phyloP scores from a whole-genome alignment of 2,888 invertebrate species.

The Chrysolina oricalcia region DNA sequence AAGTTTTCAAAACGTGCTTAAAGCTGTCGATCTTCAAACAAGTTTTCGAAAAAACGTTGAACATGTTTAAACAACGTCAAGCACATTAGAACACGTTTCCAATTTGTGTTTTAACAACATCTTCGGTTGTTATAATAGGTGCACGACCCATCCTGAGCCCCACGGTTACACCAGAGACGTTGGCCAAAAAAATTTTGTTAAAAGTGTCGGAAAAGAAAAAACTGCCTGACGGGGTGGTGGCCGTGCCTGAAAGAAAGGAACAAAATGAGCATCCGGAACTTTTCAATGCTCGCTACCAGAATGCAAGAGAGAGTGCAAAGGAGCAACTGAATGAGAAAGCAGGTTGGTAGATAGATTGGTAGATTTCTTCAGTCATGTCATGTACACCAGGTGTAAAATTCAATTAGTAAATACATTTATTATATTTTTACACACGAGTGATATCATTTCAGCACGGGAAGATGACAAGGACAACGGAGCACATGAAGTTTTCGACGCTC shows the following conservation, averaged over 20 bases:
- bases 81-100: too few relatives aligned
- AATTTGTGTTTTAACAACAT: neutral
- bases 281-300: constrained; percentile 70
- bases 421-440: too few relatives aligned
- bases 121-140: constrained; percentile 46
- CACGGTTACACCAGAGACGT: constrained; percentile 64
- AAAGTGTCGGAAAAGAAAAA: constrained; percentile 47
- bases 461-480: constrained; percentile 67
- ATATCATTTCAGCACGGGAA: constrained; percentile 44
- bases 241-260: constrained; percentile 59
- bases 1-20: too few relatives aligned
- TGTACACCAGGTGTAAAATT: too few relatives aligned
- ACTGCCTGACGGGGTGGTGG: constrained; percentile 63
- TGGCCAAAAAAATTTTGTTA: constrained; percentile 49
- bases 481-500: constrained; percentile 66
- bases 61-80: too few relatives aligned
- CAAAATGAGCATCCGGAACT: constrained; percentile 60
- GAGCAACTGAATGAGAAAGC: constrained; percentile 37
- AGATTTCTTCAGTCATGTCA: too few relatives aligned
- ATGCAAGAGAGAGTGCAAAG: constrained; percentile 60
- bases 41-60: too few relatives aligned
- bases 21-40: too few relatives aligned
- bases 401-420: too few relatives aligned
- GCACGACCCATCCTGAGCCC: constrained; percentile 64
- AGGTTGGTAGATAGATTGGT: constrained; percentile 29